Evolutionary conservation across 2,888 invertebrate species (phyloP).

Genomic region (Cosmopolites sordidus): DNA sequence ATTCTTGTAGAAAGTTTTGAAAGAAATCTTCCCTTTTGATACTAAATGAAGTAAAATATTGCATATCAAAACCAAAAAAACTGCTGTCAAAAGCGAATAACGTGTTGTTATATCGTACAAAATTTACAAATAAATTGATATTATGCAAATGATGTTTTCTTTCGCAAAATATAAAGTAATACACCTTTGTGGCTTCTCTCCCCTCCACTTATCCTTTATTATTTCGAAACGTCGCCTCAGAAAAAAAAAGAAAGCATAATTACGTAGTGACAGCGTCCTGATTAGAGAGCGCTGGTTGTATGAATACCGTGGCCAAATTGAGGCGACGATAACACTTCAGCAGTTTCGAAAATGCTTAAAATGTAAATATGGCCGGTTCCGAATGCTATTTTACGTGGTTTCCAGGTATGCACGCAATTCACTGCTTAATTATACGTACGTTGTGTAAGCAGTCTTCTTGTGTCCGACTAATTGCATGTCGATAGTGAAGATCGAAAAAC

Average conservation of each 20-base stretch:
- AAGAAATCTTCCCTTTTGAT: too few relatives aligned
- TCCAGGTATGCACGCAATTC: slow-evolving; percentile 36
- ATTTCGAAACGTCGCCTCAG: neutral
- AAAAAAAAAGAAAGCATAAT: slow-evolving; percentile 14
- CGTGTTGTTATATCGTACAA: neutral
- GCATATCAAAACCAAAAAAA: too few relatives aligned
- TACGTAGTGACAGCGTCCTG: slow-evolving; percentile 14
- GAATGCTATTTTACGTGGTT: slow-evolving; percentile 15
- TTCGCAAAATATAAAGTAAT: slow-evolving; percentile 11
- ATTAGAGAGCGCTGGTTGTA: slow-evolving; percentile 8
- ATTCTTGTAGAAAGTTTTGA: too few relatives aligned
- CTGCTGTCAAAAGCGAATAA: too few relatives aligned
- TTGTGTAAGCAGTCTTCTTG: slow-evolving; percentile 40
- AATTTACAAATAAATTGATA: slow-evolving; percentile 20
- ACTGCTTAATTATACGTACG: slow-evolving; percentile 39
- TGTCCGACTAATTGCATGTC: slow-evolving; percentile 41
- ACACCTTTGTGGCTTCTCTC: slow-evolving; percentile 10
- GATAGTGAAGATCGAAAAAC: slow-evolving; percentile 35
- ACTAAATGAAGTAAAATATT: too few relatives aligned
- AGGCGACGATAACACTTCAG: slow-evolving; percentile 12
- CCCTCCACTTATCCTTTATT: slow-evolving; percentile 7
- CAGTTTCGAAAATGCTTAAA: slow-evolving; percentile 15
- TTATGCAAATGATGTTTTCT: slow-evolving; percentile 19
- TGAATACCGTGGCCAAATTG: slow-evolving; percentile 5
- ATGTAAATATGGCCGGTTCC: slow-evolving; percentile 14